These are phyloP conservation scores for Syritta pipiens DNA, from an alignment of 2,888 invertebrate genomes.

Conservation along the genomic window DNA sequence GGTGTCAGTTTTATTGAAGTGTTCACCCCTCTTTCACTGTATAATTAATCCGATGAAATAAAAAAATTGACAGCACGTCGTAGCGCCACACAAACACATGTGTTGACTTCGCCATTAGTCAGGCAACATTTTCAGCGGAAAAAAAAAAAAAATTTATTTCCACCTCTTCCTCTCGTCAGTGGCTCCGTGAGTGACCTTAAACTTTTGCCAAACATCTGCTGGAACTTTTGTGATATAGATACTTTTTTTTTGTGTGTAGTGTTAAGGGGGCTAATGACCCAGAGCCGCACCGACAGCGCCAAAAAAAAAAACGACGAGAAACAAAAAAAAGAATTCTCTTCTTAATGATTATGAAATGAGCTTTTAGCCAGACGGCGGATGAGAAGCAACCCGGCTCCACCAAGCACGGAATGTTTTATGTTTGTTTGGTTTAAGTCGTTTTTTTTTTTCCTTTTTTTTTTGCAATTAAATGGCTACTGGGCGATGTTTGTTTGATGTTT, in stretches of 20 bases:
- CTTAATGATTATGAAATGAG: constrained; percentile 25
- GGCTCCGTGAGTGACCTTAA: constrained; percentile 50
- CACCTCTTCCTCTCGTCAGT: no score
- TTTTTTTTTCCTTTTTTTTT: not conserved
- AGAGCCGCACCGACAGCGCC: constrained; percentile 4
- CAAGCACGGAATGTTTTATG: not conserved
- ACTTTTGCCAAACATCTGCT: constrained; percentile 55
- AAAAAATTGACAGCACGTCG: constrained; percentile 3
- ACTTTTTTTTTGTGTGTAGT: not conserved
- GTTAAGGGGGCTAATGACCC: constrained; percentile 38
- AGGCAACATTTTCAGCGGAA: no score
- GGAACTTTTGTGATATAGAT: constrained; percentile 10
- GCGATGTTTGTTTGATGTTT: constrained; percentile 9
- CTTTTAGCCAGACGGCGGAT: not conserved
- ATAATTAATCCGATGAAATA: constrained; percentile 32
- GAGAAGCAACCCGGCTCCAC: not conserved
- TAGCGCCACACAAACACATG: not conserved
- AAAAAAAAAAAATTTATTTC: not conserved
- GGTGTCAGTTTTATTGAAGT: constrained; percentile 18
- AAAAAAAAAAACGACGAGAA: not conserved
- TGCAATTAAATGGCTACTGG: constrained; percentile 15
- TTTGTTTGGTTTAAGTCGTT: constrained; percentile 4
- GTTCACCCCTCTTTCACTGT: not conserved
- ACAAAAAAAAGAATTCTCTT: constrained; percentile 12
- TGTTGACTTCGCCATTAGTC: not conserved